Conservation (phyloP, 2,888 invertebrate species). For the Cremastobaeus sp. region DNA sequence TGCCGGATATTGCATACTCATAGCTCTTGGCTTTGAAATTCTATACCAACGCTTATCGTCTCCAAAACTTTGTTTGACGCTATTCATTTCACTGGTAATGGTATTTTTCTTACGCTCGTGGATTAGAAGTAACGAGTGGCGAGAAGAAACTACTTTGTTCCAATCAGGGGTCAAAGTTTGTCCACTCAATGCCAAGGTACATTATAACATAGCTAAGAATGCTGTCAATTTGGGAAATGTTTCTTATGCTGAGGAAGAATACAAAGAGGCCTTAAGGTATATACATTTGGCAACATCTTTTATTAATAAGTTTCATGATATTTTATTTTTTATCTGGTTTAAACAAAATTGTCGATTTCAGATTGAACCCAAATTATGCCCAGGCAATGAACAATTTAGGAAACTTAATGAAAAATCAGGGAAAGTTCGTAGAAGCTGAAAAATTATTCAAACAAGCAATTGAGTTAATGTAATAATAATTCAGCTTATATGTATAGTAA, state of each 20-base stretch:
- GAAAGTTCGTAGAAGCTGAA: constrained; percentile 85
- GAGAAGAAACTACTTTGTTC: constrained; percentile 88
- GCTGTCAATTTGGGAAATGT: constrained; percentile 86
- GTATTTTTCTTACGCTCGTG: constrained; percentile 75
- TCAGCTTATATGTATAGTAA: constrained; percentile 4
- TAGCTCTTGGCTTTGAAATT: constrained; percentile 82
- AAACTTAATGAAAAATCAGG: constrained; percentile 88
- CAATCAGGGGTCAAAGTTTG: constrained; percentile 90
- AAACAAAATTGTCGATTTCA: too few relatives aligned
- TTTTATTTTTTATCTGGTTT: too few relatives aligned
- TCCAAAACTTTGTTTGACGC: constrained; percentile 63
- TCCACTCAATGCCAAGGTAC: constrained; percentile 95
- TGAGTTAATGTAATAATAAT: constrained; percentile 81
- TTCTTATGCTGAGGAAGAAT: constrained; percentile 86
- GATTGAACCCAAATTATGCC: constrained; percentile 89
- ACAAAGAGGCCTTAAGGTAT: constrained; percentile 86
- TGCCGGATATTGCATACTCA: constrained; percentile 87
- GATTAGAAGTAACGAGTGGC: constrained; percentile 87
- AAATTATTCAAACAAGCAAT: constrained; percentile 86
- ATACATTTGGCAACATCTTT: too few relatives aligned
- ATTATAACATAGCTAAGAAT: constrained; percentile 94
- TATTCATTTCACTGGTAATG: constrained; percentile 69
- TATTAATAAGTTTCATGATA: too few relatives aligned
- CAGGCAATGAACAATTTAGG: constrained; percentile 97
- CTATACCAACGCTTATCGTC: constrained; percentile 66